Base-by-base conservation (phyloP, 2,113 vertebrate species). In the Bagarius yarrelli region DNA sequence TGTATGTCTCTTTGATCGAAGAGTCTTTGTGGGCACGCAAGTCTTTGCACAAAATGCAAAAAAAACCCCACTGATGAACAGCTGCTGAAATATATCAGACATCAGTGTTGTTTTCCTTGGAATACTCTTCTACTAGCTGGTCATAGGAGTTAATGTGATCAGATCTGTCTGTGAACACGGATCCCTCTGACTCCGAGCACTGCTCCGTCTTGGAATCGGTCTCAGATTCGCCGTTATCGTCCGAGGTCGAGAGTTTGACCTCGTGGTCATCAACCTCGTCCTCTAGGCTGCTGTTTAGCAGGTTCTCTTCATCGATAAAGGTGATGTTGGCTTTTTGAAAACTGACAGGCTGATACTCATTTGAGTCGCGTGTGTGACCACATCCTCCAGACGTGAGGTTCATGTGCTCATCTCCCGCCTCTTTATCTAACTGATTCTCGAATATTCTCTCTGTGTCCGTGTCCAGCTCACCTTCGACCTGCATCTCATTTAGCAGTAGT, bases 371-470 rank as follows among this genome's bases (percentile, higher is more conserved):
- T 0, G 52, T 72, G 70, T 2, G 91, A 32, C 86, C 79, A 30
- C 88, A 82, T 1, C 87, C 86, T 59, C 83, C 84, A 23, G 34
- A 60, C 14, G 47, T 8, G 0, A 57, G 40, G 52, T 52, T 57
- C 27, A 61, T 64, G 0, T 78, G 83, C 85, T 97, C 95, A 53
- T 95, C 91, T 9, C 91, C 91, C 0, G 93, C 94, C 3, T 97
- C 96, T 57, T 97, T 96, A 89, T 99, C 98, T 30, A 99, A 91
- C 79, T 98, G 97, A 90, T 96, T 98, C 61, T 93, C 93, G 3
- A 89, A 94, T 69, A 91, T 91, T 56, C 89, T 90, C 60, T 90
- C 88, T 79, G 90, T 84, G 0, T 92, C 72, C 0, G 79, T 80
- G 2, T 94, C 94, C 70, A 87, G 85, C 0, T 90, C 89, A 1